These are phyloP conservation scores for Catocala nupta DNA, from an alignment of 2,888 invertebrate genomes.

Conservation along the genomic window DNA sequence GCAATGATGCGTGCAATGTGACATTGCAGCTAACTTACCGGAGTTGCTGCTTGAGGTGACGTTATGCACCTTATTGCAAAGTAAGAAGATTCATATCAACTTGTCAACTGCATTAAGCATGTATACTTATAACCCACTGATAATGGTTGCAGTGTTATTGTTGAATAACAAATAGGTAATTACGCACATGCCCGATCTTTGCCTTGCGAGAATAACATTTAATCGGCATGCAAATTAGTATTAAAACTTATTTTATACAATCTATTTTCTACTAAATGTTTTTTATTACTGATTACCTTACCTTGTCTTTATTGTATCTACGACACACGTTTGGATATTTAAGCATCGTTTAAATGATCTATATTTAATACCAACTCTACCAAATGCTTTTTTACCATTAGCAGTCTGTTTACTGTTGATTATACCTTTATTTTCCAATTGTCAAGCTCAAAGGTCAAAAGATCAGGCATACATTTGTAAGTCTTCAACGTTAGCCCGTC, in stretches of 20 bases:
- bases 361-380: conserved; percentile 7
- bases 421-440: conserved; percentile 40
- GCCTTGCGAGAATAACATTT: conserved; percentile 13
- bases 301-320: no score
- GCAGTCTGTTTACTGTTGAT: conserved; percentile 32
- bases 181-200: conserved; percentile 36
- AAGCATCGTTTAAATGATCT: not conserved
- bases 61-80: conserved; percentile 34
- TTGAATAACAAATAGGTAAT: conserved; percentile 52
- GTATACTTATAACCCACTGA: conserved; percentile 59
- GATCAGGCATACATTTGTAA: conserved; percentile 55
- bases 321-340: no score
- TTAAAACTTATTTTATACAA: not conserved
- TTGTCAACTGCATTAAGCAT: conserved; percentile 33
- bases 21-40: conserved; percentile 63
- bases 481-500: conserved; percentile 50
- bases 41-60: conserved; percentile 18
- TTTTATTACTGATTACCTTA: no score
- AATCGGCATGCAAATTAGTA: not conserved
- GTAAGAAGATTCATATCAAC: conserved; percentile 30
- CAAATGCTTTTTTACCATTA: conserved; percentile 1
- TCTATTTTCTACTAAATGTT: no score
- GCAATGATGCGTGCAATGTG: conserved; percentile 70
- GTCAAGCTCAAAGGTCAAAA: conserved; percentile 53
- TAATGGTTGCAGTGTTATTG: conserved; percentile 58